Percentiles rank a stretch among this genome's conserved stretches.
phyloP scores from a whole-genome alignment of 1,140 invertebrate species.

The Drosophila kurseongensis region DNA sequence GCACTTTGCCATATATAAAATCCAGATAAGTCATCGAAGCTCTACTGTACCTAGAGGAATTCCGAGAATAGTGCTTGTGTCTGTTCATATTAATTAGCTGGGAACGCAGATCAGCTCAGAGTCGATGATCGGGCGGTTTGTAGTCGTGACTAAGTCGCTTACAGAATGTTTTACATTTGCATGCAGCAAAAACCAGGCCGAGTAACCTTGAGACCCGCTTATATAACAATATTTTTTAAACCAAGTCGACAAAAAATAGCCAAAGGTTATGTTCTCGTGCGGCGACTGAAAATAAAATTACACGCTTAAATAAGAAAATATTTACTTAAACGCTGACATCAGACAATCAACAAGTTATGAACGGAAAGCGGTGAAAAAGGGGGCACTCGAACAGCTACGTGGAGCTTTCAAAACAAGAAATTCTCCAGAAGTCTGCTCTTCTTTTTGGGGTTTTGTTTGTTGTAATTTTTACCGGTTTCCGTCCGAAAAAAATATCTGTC shows the following conservation, averaged over 20 bases:
- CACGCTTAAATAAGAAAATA: conserved; percentile 78
- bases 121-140: conserved; percentile 32
- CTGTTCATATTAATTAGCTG: conserved; percentile 74
- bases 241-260: conserved; percentile 9
- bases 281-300: conserved; percentile 63
- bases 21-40: too few species aligned
- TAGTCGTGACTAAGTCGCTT: conserved; percentile 37
- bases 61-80: conserved; percentile 8
- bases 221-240: conserved; percentile 39
- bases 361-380: conserved; percentile 19
- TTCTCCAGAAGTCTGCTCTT: conserved; percentile 34
- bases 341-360: conserved; percentile 46
- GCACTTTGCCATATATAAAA: background rate
- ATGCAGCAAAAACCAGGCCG: conserved; percentile 8
- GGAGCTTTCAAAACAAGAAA: conserved; percentile 34
- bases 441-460: conserved; percentile 27
- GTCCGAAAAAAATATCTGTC: conserved; percentile 28
- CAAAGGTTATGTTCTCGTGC: conserved; percentile 36
- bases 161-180: conserved; percentile 44
- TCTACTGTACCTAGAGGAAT: conserved; percentile 5
- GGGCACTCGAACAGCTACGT: conserved; percentile 40
- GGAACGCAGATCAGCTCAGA: conserved; percentile 43
- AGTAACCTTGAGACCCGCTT: conserved; percentile 43
- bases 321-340: conserved; percentile 79
- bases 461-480: conserved; percentile 66